Conservation (phyloP, 2,888 invertebrate species). For the Encarsia formosa region DNA sequence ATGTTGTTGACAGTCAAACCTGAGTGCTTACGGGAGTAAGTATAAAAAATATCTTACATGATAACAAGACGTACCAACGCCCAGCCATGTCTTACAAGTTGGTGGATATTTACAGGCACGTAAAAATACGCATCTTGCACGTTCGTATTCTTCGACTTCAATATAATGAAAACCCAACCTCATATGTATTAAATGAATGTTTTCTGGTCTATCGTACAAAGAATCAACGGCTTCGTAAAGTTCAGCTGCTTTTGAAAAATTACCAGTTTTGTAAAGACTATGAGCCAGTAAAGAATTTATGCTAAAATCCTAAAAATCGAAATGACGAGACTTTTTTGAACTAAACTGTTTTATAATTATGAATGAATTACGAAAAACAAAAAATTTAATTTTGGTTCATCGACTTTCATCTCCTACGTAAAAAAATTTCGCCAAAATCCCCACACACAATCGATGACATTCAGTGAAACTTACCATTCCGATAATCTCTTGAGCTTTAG, state of each 20-base stretch:
- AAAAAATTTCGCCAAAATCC: too few species aligned
- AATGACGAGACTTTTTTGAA: too few species aligned
- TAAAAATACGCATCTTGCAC: constrained; percentile 34
- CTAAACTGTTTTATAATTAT: too few species aligned
- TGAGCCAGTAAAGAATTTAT: constrained; percentile 39
- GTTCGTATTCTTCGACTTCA: constrained; percentile 28
- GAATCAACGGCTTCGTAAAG: constrained; percentile 37
- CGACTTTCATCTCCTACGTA: too few species aligned
- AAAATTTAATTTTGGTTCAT: neutral
- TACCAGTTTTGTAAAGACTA: constrained; percentile 30
- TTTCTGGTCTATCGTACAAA: constrained; percentile 35
- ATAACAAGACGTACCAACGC: constrained; percentile 36
- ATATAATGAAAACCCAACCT: constrained; percentile 37
- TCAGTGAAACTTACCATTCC: constrained; percentile 35
- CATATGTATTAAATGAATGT: constrained; percentile 36
- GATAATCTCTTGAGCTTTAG: constrained; percentile 32
- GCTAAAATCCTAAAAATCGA: constrained; percentile 40
- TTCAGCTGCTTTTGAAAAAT: constrained; percentile 30
- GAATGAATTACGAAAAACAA: too few species aligned
- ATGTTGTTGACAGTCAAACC: too few species aligned
- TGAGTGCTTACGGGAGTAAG: too few species aligned
- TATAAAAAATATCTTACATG: too few species aligned
- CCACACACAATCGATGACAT: too few species aligned
- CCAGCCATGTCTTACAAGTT: constrained; percentile 37
- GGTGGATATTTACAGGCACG: constrained; percentile 33